phyloP scores from a whole-genome alignment of 2,113 vertebrate species.

The Oenanthe melanoleuca region DNA sequence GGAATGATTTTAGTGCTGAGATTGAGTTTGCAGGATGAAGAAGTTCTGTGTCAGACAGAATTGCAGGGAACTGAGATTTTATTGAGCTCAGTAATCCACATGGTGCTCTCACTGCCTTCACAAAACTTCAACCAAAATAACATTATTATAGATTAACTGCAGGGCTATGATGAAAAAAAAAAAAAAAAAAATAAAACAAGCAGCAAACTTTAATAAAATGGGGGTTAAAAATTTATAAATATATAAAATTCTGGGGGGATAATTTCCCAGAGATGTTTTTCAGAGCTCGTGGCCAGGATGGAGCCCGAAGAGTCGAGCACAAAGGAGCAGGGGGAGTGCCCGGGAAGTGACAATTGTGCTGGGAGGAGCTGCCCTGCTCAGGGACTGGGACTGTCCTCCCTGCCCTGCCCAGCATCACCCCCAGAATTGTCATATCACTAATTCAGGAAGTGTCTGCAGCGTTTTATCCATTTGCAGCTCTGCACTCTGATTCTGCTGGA shows the following conservation, averaged over 20 bases:
- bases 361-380: background rate
- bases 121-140: background rate
- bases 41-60: background rate
- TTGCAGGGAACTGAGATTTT: background rate
- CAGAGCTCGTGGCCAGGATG: background rate
- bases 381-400: background rate
- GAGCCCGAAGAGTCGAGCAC: background rate
- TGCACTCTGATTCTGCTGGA: background rate
- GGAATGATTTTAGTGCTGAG: background rate
- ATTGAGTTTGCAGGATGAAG: background rate
- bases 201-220: background rate
- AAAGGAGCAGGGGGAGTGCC: background rate
- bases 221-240: background rate
- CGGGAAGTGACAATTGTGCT: background rate
- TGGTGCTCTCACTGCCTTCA: background rate
- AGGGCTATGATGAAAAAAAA: background rate
- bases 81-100: background rate
- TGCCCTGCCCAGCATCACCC: background rate
- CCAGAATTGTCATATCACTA: background rate
- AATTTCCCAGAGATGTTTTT: background rate
- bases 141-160: background rate
- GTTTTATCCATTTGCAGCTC: background rate
- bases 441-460: background rate
- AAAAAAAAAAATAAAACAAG: background rate
- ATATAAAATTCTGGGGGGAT: background rate